Evolutionary conservation across 2,888 invertebrate genomes (phyloP), one percentile per base, ranked within the genome.

Genomic region (Dicycla oo): DNA sequence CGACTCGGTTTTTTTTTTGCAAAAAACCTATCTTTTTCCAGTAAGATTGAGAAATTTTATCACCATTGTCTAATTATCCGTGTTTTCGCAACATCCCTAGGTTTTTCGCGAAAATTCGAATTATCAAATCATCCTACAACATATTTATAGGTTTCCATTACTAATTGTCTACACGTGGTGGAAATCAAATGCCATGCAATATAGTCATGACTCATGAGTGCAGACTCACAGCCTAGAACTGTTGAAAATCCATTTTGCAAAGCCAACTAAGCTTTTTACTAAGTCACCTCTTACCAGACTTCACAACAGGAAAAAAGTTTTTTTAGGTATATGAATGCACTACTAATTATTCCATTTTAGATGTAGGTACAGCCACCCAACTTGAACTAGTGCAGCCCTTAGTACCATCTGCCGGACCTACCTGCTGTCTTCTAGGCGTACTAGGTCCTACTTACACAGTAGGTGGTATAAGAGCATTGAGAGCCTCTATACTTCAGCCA

Each of bases 401-500:
- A 69, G 93, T 94, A 18, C 91, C 94, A 20, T 94, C 95, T 51
- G 94, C 94, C 6, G 95, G 96, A 0, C 89, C 91, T 1, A 93
- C 94, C 0, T 94, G 95, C 80, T 95, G 96, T 70, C 89, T 96
- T 0, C 85, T 96, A 38, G 96, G 96, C 7, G 93, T 94, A 63
- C 91, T 93, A 78, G 96, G 94, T 81, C 96, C 92, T 69, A 94
- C 93, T 10, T 94, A 93, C 84, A 95, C 94, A 43, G 81, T 94
- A 18, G 97, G 98, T 68, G 99, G 99, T 0, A 96, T 97, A 30
- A 96, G 98, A 76, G 96, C 98, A 47, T 94, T 99, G n/a, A 95
- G 99, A 69, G 97, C 98, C 0, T 97, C 97, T 64, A 97, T 99
- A 80, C 94, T 98, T 13, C 98, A 98, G 90, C 99, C 99, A 0